A percentile compares a stretch with the other conserved stretches of the same genome.
Conservation (phyloP, 2,113 vertebrate species). For the Myrmecobius fasciatus region DNA sequence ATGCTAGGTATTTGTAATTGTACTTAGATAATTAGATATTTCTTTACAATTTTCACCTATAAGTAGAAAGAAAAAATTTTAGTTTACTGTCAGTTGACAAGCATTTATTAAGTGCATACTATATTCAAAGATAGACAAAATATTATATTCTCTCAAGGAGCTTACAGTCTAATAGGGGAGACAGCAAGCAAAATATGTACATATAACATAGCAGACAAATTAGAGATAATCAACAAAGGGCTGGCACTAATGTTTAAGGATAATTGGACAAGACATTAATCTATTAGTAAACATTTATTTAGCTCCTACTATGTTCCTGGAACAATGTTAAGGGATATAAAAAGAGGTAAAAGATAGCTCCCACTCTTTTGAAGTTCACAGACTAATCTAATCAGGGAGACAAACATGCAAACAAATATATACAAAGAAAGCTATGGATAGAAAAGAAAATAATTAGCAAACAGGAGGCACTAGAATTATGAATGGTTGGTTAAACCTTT, state of each 20-base stretch:
- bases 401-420: not conserved
- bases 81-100: not conserved
- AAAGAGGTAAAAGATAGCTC: not conserved
- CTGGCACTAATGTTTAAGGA: not conserved
- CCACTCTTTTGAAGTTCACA: not conserved
- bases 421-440: not conserved
- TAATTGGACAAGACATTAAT: not conserved
- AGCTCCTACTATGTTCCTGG: no score
- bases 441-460: not conserved
- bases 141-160: not conserved
- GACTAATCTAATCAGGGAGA: not conserved
- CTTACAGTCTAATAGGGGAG: not conserved
- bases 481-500: not conserved
- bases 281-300: not conserved
- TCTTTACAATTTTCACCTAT: not conserved
- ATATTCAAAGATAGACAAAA: not conserved
- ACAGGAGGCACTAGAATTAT: not conserved
- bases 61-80: not conserved
- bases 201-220: not conserved
- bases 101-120: not conserved
- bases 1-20: not conserved
- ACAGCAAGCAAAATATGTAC: not conserved
- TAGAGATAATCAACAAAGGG: not conserved
- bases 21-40: not conserved
- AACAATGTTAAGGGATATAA: not conserved